Conservation (phyloP, 2,797 vertebrate species). For the Muraenolepis orangiensis region DNA sequence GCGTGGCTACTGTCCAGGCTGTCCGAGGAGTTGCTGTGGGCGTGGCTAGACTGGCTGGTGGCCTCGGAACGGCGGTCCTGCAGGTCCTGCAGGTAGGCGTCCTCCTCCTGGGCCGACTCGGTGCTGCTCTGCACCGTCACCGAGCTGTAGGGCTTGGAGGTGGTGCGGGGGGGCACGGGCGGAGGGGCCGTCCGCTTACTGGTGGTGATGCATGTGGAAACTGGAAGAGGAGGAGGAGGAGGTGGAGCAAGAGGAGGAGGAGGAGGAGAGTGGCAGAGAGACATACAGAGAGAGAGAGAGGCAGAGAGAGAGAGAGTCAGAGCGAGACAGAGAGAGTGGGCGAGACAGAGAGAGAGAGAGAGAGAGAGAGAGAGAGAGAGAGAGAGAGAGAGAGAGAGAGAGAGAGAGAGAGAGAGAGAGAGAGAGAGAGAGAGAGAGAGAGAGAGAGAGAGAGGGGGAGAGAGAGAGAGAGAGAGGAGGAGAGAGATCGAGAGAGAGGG, state of each 20-base stretch:
- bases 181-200: conserved; percentile 94
- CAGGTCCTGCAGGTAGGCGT: conserved; percentile 94
- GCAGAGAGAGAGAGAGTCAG: not conserved
- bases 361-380: not conserved
- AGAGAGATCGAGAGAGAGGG: not conserved
- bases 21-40: conserved; percentile 96
- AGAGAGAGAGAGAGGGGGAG: not conserved
- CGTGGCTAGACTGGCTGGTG: conserved; percentile 90
- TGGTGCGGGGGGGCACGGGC: conserved; percentile 93
- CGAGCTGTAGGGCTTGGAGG: conserved; percentile 97
- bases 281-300: not conserved
- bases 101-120: conserved; percentile 97
- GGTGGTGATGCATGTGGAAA: conserved; percentile 94
- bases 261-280: not conserved
- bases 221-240: conserved; percentile 57
- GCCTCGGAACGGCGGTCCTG: conserved; percentile 93
- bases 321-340: not conserved
- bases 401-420: not conserved
- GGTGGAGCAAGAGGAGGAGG: not conserved
- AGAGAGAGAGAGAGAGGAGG: not conserved
- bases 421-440: not conserved
- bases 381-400: not conserved
- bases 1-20: conserved; percentile 93
- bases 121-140: conserved; percentile 99
- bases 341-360: not conserved